A percentile compares a stretch with the other conserved stretches of the same genome.
Conservation (phyloP, 2,797 vertebrate species). For the Okamejei kenojei region DNA sequence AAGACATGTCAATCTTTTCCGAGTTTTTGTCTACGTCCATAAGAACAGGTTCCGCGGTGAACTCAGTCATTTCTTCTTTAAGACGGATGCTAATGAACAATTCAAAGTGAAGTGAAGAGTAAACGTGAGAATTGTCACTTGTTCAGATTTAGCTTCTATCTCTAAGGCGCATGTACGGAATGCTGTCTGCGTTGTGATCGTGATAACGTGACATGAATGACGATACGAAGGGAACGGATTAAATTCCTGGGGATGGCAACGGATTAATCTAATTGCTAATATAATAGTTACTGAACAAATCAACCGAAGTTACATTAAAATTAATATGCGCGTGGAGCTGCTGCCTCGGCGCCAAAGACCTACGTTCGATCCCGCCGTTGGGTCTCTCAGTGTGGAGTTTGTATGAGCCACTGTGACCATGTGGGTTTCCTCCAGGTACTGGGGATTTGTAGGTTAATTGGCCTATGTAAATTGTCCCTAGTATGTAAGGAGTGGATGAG, state of each 20-base stretch:
- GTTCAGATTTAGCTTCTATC: neutral
- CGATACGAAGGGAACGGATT: neutral
- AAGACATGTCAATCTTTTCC: constrained; percentile 53
- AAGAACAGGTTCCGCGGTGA: constrained; percentile 34
- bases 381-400: no score
- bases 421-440: no score
- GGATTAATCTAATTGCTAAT: neutral
- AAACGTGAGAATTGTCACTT: neutral
- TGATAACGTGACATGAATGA: neutral
- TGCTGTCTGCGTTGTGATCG: neutral
- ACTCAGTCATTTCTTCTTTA: neutral
- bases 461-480: no score
- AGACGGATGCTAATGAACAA: neutral
- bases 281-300: neutral
- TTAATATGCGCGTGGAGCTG: no score
- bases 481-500: no score
- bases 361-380: no score
- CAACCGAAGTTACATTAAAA: no score
- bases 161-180: constrained; percentile 2
- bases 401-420: no score
- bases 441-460: no score
- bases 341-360: no score
- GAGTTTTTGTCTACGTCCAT: constrained; percentile 45
- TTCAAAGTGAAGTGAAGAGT: neutral
- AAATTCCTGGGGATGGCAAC: neutral